Percentiles rank a stretch among this genome's conserved stretches.
Conservation (phyloP, 37 sponge, comb jelly and placozoan species). For the Beroe ovata region DNA sequence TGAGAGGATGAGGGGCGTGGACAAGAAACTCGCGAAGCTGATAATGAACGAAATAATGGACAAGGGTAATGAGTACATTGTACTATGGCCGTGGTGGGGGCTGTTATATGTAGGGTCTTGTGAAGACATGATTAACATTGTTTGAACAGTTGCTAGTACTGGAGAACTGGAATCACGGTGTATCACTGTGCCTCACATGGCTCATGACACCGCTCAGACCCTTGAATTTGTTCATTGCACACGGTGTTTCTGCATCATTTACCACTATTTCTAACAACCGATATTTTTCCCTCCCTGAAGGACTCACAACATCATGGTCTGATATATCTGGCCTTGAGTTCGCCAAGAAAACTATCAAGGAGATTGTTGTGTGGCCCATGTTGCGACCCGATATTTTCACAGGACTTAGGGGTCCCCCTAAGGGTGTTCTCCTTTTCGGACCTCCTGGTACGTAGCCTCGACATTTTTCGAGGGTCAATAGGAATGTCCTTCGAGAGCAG, state of each 20-base stretch:
- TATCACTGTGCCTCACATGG: too few relatives aligned
- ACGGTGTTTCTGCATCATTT: too few relatives aligned
- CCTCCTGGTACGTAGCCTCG: slow-evolving; percentile 89
- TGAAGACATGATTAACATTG: too few relatives aligned
- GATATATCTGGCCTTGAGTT: slow-evolving; percentile 96
- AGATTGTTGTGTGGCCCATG: slow-evolving; percentile 98
- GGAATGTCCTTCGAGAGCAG: too few relatives aligned
- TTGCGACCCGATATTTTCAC: slow-evolving; percentile 96
- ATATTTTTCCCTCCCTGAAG: slow-evolving; percentile 12
- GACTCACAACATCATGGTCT: slow-evolving; percentile 88
- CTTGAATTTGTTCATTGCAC: too few relatives aligned
- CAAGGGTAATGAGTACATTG: slow-evolving; percentile 37
- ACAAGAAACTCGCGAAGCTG: slow-evolving; percentile 42
- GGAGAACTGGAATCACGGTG: too few relatives aligned
- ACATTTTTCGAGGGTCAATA: too few relatives aligned
- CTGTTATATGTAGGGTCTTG: too few relatives aligned
- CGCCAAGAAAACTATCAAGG: slow-evolving; percentile 94
- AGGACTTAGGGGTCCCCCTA: slow-evolving; percentile 96
- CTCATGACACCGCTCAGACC: too few relatives aligned
- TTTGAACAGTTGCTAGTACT: not conserved
- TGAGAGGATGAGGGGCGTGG: slow-evolving; percentile 59
- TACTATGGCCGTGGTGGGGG: too few relatives aligned
- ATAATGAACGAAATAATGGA: slow-evolving; percentile 64
- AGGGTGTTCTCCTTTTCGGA: slow-evolving; percentile 96
- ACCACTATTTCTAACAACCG: too few relatives aligned